phyloP scores from a whole-genome alignment of 2,797 vertebrate genomes.

The Rhinella marina region DNA sequence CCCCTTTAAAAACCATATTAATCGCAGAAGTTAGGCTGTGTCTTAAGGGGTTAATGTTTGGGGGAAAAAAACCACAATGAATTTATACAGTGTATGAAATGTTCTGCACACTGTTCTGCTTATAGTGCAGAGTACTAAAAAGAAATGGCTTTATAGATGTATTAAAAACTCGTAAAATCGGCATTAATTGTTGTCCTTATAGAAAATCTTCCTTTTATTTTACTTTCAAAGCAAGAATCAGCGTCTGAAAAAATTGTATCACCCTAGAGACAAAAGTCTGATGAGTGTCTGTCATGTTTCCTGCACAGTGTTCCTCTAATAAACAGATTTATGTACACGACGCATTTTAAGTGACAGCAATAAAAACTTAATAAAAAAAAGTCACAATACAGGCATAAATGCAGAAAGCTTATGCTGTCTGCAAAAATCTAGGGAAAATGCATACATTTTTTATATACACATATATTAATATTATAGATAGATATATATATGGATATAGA shows the following conservation, averaged over 20 bases:
- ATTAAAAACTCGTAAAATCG: slow-evolving; percentile 15
- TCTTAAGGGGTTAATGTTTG: no score
- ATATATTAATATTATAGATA: no score
- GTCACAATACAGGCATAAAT: no score
- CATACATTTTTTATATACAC: no score
- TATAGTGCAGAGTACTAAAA: neutral
- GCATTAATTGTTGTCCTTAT: slow-evolving; percentile 3
- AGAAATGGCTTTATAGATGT: neutral
- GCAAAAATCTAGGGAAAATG: no score
- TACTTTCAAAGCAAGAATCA: neutral
- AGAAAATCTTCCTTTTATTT: slow-evolving; percentile 6
- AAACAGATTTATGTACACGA: slow-evolving; percentile 29
- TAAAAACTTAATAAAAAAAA: neutral
- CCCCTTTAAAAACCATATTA: no score
- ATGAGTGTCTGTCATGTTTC: slow-evolving; percentile 30
- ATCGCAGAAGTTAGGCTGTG: no score
- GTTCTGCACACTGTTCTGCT: neutral
- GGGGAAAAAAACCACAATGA: neutral
- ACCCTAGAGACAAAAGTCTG: slow-evolving; percentile 13
- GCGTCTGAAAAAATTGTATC: slow-evolving; percentile 9
- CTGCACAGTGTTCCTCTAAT: neutral
- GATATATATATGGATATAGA: no score
- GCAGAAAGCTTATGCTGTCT: no score
- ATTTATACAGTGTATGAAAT: neutral
- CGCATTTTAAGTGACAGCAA: slow-evolving; percentile 9